Evolutionary conservation across 2,113 vertebrate genomes (phyloP), one percentile per base, ranked within the genome.

Genomic region (Puffinus mauretanicus): DNA sequence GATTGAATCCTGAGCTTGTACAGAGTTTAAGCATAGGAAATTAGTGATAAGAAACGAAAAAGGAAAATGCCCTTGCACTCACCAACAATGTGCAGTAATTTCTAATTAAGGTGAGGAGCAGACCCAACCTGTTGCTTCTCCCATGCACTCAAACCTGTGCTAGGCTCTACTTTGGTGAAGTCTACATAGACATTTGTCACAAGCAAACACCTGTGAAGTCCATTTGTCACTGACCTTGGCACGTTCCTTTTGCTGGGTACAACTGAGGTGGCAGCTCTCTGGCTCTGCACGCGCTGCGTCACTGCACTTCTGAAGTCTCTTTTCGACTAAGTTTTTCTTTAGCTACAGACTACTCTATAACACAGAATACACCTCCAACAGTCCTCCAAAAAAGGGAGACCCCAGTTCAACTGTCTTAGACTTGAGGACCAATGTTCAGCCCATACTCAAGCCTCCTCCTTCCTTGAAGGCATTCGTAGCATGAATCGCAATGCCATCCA

Each of bases 361-460:
- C 57, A 91, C 0, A 0, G 42, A 83, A 51, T 38, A 88, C 0
- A 0, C 16, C 47, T 84, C 77, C 42, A 91, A 46, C 8, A 81
- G 32, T 11, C 52, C 55, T 76, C 70, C 3, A 5, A 60, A 81
- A 89, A 64, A 82, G 21, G 16, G 60, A 86, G 27, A 64, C 38
- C 49, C 22, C 36, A 32, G 19, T 88, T 86, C 51, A 57, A 4
- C 32, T 55, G 64, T 42, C 67, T 58, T 20, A 67, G 26, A 34
- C 60, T 64, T 55, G n/a, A 92, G 47, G 29, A 75, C 51, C 64
- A 84, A 60, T 19, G 38, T 42, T 49, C 52, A 88, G 60, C n/a
- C 46, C 14, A 16, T 26, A 54, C 3, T 34, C 27, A 62, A 82
- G 51, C n/a, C 25, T 66, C 40, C n/a, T 65, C 55, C 83, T 84